phyloP scores from a whole-genome alignment of 2,113 vertebrate species.

The Melanostigma gelatinosum region DNA sequence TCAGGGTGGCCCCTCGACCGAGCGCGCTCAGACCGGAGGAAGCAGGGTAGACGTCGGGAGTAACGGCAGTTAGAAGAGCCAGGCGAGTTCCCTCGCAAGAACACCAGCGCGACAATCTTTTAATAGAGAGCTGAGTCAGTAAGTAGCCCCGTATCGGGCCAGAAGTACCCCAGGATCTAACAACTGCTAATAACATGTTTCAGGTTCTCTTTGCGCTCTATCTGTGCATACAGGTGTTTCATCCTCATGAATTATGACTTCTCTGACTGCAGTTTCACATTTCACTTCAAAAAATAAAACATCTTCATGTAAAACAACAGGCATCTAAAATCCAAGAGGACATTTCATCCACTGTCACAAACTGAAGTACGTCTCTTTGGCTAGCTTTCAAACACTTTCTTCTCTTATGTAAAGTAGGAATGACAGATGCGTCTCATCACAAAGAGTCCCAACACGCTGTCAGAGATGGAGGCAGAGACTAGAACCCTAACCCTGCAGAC shows the following conservation, averaged over 20 bases:
- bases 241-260: neutral
- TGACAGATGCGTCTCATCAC: neutral
- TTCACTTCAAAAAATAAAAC: conserved; percentile 46
- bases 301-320: conserved; percentile 39
- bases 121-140: no score
- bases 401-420: neutral
- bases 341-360: neutral
- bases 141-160: no score
- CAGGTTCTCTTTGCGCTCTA: neutral
- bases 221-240: conserved; percentile 11
- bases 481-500: neutral
- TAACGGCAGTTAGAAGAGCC: no score
- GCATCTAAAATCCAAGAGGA: conserved; percentile 43
- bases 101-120: no score
- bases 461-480: neutral
- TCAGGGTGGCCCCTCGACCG: no score
- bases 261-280: conserved; percentile 18
- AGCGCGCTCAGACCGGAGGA: no score
- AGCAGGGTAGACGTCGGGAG: no score
- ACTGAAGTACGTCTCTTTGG: conserved; percentile 11
- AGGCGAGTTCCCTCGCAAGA: no score
- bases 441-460: neutral
- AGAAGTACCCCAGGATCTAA: no score
- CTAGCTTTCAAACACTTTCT: neutral
- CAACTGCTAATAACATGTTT: conserved; percentile 28